Evolutionary conservation across 2,797 vertebrate species (phyloP).

Genomic region (Hemibagrus guttatus): DNA sequence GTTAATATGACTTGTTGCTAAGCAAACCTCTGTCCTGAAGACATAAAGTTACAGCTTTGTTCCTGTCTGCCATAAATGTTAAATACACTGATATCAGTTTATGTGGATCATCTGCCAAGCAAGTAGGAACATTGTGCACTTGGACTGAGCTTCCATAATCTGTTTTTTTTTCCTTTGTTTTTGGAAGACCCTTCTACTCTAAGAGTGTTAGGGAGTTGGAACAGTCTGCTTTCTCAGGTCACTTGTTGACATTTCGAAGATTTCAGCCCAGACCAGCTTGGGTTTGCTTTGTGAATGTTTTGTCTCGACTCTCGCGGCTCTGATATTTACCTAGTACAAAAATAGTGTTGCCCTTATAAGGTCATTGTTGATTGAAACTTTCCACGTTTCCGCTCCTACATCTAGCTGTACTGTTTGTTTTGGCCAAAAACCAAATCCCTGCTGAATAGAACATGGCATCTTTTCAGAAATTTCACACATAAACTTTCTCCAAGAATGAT

Average conservation of each 20-base stretch:
- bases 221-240: conserved; percentile 33
- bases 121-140: background rate
- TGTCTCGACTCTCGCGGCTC: conserved; percentile 5
- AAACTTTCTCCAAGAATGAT: conserved; percentile 14
- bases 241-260: conserved; percentile 58
- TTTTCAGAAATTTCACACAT: background rate
- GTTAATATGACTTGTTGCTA: background rate
- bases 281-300: conserved; percentile 32
- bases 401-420: conserved; percentile 11
- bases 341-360: conserved; percentile 44
- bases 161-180: background rate
- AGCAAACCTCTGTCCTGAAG: background rate
- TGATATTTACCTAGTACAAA: conserved; percentile 29
- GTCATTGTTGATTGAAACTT: conserved; percentile 45
- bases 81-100: background rate
- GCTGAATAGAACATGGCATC: conserved; percentile 39
- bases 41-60: background rate
- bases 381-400: conserved; percentile 42
- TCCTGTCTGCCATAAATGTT: background rate
- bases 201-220: conserved; percentile 29
- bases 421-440: conserved; percentile 27
- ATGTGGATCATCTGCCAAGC: background rate
- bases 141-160: background rate
- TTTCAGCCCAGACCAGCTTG: conserved; percentile 7
- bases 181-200: background rate